These are phyloP conservation scores for Peromyscus leucopus DNA, from an alignment of 2,113 vertebrate genomes.

Conservation along the genomic window DNA sequence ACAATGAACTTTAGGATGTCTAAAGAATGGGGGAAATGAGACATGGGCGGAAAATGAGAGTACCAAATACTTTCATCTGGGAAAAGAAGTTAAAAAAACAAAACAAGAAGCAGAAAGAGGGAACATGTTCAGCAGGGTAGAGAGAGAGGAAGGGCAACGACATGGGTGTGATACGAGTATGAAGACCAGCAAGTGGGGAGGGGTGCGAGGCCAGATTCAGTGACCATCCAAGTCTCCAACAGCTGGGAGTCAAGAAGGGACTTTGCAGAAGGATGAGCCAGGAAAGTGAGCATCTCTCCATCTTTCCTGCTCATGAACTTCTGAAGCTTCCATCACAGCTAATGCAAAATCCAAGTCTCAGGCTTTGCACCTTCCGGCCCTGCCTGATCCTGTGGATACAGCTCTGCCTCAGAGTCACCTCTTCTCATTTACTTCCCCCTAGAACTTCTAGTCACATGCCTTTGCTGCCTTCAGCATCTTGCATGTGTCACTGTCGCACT, in stretches of 20 bases:
- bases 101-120: neutral
- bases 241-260: neutral
- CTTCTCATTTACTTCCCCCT: neutral
- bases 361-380: neutral
- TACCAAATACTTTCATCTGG: neutral
- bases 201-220: neutral
- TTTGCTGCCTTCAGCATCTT: neutral
- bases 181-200: no score
- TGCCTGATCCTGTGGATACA: neutral
- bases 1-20: neutral
- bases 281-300: neutral
- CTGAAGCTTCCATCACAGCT: neutral
- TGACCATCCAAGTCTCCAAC: neutral
- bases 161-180: accelerated
- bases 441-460: neutral
- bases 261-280: neutral
- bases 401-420: neutral
- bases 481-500: neutral
- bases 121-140: accelerated
- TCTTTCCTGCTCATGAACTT: neutral
- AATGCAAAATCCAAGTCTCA: neutral
- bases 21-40: neutral
- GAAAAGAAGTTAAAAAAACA: neutral
- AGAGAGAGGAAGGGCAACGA: neutral
- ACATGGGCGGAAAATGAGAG: neutral